A percentile compares a stretch with the other conserved stretches of the same genome.
phyloP scores from a whole-genome alignment of 2,113 vertebrate genomes.

The Bos taurus region ARS-UCD2.0 NC_037337.1:51679001-51679500 shows the following conservation, averaged over 20 bases:
- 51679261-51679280: constrained; percentile 75
- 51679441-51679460: background rate
- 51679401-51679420: background rate
- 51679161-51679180: constrained; percentile 93
- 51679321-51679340: background rate
- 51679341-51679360: background rate
- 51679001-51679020: constrained; percentile 92
- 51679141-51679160: constrained; percentile 91
- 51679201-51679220: constrained; percentile 92
- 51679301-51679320: background rate
- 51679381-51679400: background rate
- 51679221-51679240: constrained; percentile 99
- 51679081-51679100: constrained; percentile 83
- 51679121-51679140: constrained; percentile 95
- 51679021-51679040: constrained; percentile 89
- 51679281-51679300: constrained; percentile 36
- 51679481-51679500: background rate
- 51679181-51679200: constrained; percentile 92
- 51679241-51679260: constrained; percentile 90
- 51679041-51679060: constrained; percentile 92
- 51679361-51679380: background rate
- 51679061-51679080: constrained; percentile 91
- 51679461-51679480: background rate
- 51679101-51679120: constrained; percentile 93
- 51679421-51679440: background rate